Conservation (phyloP, 1,140 invertebrate genomes). For the Drosophila arawakana region DNA sequence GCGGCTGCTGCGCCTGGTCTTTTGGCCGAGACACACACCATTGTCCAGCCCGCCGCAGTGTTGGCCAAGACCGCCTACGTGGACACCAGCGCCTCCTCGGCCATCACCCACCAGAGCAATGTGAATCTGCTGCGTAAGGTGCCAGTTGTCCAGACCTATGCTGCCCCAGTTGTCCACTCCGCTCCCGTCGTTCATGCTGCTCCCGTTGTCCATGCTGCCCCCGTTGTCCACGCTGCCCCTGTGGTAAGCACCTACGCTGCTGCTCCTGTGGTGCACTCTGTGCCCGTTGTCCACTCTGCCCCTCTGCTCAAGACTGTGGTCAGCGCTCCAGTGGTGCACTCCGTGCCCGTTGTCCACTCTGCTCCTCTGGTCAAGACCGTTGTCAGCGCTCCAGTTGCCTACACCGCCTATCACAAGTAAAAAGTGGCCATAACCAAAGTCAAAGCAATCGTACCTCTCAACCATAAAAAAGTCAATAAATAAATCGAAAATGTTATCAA, state of each 20-base stretch:
- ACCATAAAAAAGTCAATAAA: constrained; percentile 26
- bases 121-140: constrained; percentile 75
- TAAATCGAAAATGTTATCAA: constrained; percentile 12
- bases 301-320: constrained; percentile 71
- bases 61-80: constrained; percentile 71
- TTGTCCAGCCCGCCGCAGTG: constrained; percentile 72
- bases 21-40: constrained; percentile 66
- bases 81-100: constrained; percentile 77
- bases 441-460: constrained; percentile 29
- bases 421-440: not conserved
- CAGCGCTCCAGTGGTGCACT: constrained; percentile 47
- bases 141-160: constrained; percentile 37
- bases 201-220: constrained; percentile 69
- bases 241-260: constrained; percentile 33
- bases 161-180: constrained; percentile 66
- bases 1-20: constrained; percentile 74
- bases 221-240: constrained; percentile 55
- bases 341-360: constrained; percentile 58
- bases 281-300: constrained; percentile 82
- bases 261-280: constrained; percentile 74
- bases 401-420: constrained; percentile 65
- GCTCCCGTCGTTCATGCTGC: constrained; percentile 69
- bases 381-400: constrained; percentile 59
- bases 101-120: constrained; percentile 85
- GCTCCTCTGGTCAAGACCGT: constrained; percentile 61